phyloP scores from a whole-genome alignment of 1,140 invertebrate species.

The Idris sp. region DNA sequence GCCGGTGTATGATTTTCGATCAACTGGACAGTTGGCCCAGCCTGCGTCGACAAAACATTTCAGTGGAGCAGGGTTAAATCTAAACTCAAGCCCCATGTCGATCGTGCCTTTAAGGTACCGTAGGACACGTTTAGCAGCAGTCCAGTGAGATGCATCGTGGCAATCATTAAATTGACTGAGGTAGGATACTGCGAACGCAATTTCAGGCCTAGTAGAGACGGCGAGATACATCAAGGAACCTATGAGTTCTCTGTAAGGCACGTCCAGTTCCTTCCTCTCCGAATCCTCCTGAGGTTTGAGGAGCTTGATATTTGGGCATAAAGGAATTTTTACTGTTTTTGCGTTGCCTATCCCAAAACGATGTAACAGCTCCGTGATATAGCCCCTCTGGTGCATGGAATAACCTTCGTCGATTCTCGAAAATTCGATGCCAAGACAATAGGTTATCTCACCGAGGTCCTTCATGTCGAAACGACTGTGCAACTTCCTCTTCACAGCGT shows the following conservation, averaged over 20 bases:
- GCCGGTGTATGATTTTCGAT: not conserved
- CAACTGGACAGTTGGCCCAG: not conserved
- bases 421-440: no score
- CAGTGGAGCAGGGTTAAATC: not conserved
- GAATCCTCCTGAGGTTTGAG: not conserved
- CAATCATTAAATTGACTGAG: not conserved
- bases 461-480: no score
- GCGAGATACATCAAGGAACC: slow-evolving; percentile 4
- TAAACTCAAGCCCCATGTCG: not conserved
- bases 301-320: not conserved
- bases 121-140: not conserved
- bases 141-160: not conserved
- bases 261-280: not conserved
- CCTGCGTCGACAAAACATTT: not conserved
- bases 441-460: no score
- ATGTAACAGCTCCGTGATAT: not conserved
- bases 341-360: not conserved
- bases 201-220: slow-evolving; percentile 4
- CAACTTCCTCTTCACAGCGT: no score
- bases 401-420: no score
- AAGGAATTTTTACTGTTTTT: not conserved
- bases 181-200: not conserved
- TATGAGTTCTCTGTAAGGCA: not conserved
- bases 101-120: not conserved
- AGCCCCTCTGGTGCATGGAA: slow-evolving; percentile 1